Conservation (phyloP, 2,888 invertebrate species). For the Eupithecia exiguata region DNA sequence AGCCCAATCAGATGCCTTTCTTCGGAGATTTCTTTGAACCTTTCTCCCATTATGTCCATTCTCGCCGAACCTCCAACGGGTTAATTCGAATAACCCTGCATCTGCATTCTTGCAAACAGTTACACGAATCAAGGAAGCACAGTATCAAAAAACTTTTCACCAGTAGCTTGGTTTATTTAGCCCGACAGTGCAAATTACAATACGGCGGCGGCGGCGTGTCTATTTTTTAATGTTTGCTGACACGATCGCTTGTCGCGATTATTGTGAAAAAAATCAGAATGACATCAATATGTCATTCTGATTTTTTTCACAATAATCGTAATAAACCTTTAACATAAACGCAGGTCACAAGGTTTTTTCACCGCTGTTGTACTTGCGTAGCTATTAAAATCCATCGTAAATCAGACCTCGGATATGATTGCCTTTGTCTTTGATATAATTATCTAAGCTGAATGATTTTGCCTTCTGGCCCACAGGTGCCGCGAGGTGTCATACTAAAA, state of each 20-base stretch:
- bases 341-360: too few relatives aligned
- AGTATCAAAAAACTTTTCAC: background rate
- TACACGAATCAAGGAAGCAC: slow-evolving; percentile 30
- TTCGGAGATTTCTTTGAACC: slow-evolving; percentile 1
- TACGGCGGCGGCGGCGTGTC: background rate
- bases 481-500: background rate
- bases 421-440: background rate
- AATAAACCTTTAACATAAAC: too few relatives aligned
- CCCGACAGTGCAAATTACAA: background rate
- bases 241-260: background rate
- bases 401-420: background rate
- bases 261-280: too few relatives aligned
- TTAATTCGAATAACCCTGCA: slow-evolving; percentile 42
- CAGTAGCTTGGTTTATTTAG: background rate
- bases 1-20: slow-evolving; percentile 14
- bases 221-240: background rate
- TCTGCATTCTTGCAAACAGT: slow-evolving; percentile 37
- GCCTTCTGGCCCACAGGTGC: background rate
- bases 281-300: background rate
- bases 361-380: background rate
- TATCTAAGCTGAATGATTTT: background rate
- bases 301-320: background rate
- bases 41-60: slow-evolving; percentile 26
- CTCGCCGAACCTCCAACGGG: slow-evolving; percentile 20
- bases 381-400: background rate